Evolutionary conservation across 2,888 invertebrate genomes (phyloP).

Genomic region (Plagodis pulveraria): DNA sequence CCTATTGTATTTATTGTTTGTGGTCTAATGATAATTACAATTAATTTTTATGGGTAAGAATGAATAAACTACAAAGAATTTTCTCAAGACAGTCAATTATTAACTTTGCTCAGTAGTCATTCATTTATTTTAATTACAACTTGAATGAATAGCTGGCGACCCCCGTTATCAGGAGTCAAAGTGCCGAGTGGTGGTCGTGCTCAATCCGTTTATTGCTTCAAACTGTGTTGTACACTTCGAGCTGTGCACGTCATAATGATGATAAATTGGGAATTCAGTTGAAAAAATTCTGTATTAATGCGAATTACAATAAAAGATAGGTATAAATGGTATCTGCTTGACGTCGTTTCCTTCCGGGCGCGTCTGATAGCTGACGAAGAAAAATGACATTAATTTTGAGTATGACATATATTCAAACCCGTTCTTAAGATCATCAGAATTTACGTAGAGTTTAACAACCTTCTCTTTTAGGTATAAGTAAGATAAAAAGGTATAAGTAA

Average conservation of each 20-base stretch:
- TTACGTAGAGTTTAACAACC: neutral
- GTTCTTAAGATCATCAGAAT: no score
- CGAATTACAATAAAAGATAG: conserved; percentile 11
- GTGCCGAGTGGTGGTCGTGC: conserved; percentile 42
- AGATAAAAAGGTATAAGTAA: neutral
- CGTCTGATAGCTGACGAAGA: neutral
- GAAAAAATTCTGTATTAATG: conserved; percentile 12
- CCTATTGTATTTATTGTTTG: conserved; percentile 5
- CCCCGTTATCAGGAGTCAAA: conserved; percentile 61
- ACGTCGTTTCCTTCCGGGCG: conserved; percentile 28
- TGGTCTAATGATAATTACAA: conserved; percentile 12
- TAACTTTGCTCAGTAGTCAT: conserved; percentile 50
- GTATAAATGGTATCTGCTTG: conserved; percentile 19
- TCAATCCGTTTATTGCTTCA: conserved; percentile 23
- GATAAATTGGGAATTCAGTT: conserved; percentile 16
- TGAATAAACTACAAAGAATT: conserved; percentile 29
- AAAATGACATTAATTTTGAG: no score
- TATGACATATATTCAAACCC: no score
- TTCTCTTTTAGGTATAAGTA: neutral
- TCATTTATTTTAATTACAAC: conserved; percentile 68
- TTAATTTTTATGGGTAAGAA: conserved; percentile 22
- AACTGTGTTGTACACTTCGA: neutral
- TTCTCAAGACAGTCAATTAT: conserved; percentile 19
- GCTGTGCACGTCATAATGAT: conserved; percentile 16
- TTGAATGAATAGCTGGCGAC: conserved; percentile 68